phyloP scores from a whole-genome alignment of 2,888 invertebrate genomes.

The Harpalus rubripes region DNA sequence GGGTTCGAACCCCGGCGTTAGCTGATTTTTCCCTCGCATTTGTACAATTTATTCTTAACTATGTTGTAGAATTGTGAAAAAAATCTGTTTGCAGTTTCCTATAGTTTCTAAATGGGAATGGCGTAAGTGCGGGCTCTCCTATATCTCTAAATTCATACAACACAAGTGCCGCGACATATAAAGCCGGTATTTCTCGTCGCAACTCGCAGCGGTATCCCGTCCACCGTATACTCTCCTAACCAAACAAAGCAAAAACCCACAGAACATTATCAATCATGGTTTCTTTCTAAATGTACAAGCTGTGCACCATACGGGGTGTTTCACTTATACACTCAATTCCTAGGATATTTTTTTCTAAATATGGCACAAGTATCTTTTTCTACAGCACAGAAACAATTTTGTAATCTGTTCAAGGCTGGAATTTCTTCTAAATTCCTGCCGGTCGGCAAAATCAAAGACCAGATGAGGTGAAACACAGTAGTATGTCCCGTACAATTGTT shows the following conservation, averaged over 20 bases:
- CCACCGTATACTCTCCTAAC: background rate
- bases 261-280: conserved; percentile 48
- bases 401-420: conserved; percentile 34
- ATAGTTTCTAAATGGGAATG: conserved; percentile 1
- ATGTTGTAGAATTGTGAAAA: too few species aligned
- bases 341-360: conserved; percentile 51
- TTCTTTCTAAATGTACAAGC: conserved; percentile 47
- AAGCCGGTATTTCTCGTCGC: conserved; percentile 29
- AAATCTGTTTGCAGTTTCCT: too few species aligned
- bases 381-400: conserved; percentile 8
- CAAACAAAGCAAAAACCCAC: conserved; percentile 43
- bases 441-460: conserved; percentile 31
- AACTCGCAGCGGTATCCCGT: conserved; percentile 33
- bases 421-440: conserved; percentile 19
- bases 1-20: too few species aligned
- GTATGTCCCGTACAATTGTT: background rate
- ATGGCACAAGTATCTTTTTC: conserved; percentile 41
- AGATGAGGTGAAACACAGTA: conserved; percentile 1
- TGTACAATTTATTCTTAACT: too few species aligned
- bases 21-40: too few species aligned
- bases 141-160: conserved; percentile 23
- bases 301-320: conserved; percentile 48
- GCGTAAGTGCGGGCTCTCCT: background rate
- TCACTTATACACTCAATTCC: conserved; percentile 32
- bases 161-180: conserved; percentile 37